Evolutionary conservation across 2,888 invertebrate genomes (phyloP).

Genomic region (Scaeva pyrastri): DNA sequence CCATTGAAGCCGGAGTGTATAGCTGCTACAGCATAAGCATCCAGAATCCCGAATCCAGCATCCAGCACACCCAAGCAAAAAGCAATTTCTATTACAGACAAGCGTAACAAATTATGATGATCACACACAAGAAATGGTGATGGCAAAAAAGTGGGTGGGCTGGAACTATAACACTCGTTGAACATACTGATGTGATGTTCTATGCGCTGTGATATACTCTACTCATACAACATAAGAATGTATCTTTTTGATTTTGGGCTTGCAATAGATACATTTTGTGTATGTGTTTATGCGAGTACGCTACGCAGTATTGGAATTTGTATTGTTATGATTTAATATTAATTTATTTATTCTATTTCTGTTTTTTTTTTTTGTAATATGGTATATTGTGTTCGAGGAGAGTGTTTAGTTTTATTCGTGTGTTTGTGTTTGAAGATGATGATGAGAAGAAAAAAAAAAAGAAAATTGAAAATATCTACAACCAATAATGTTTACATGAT

Average conservation of each 20-base stretch:
- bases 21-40: neutral
- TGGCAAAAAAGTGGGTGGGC: constrained; percentile 27
- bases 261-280: constrained; percentile 12
- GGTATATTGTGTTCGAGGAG: too few species aligned
- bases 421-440: neutral
- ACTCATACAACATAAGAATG: constrained; percentile 3
- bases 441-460: constrained; percentile 33
- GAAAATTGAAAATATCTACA: constrained; percentile 11
- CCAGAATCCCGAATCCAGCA: neutral
- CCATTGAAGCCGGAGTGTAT: constrained; percentile 12
- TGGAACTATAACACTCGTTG: neutral
- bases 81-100: constrained; percentile 75
- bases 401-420: neutral
- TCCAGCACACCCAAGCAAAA: constrained; percentile 44
- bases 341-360: constrained; percentile 71
- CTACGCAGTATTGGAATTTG: constrained; percentile 66
- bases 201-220: constrained; percentile 17
- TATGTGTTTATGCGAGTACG: too few species aligned
- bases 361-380: neutral
- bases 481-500: constrained; percentile 42
- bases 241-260: constrained; percentile 41
- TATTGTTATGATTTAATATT: constrained; percentile 76
- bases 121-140: constrained; percentile 65
- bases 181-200: constrained; percentile 9
- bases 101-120: constrained; percentile 76